A percentile compares a stretch with the other conserved stretches of the same genome.
phyloP scores from a whole-genome alignment of 2,113 vertebrate genomes.

The Oncorhynchus tshawytscha region DNA sequence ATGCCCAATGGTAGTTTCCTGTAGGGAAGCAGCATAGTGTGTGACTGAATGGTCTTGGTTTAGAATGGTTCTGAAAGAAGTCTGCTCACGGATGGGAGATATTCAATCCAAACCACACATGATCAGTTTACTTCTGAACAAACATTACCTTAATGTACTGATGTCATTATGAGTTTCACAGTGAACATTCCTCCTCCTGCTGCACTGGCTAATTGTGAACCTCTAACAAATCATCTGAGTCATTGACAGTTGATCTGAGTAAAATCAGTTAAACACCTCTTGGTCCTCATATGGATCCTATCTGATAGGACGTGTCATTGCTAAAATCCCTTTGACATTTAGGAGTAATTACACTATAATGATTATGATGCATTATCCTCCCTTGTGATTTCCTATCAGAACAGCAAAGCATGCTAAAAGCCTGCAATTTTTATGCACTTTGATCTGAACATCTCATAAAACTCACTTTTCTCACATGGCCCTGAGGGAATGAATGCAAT shows the following conservation, averaged over 20 bases:
- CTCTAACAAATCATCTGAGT: no score
- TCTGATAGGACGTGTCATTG: neutral
- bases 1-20: neutral
- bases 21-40: neutral
- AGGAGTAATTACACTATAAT: neutral
- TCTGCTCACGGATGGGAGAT: neutral
- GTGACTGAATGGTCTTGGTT: no score
- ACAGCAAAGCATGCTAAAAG: neutral
- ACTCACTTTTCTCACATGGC: neutral
- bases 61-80: neutral
- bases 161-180: slow-evolving; percentile 9
- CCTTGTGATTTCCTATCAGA: neutral
- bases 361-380: neutral
- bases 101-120: neutral
- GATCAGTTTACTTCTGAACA: neutral
- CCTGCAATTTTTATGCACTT: neutral
- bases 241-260: neutral
- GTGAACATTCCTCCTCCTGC: neutral
- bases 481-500: neutral
- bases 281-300: neutral
- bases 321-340: neutral
- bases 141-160: neutral
- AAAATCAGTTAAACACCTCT: neutral
- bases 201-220: neutral
- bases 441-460: slow-evolving; percentile 22